Base-by-base conservation (phyloP, 2,888 invertebrate species). In the Philopedon plagiatum region DNA sequence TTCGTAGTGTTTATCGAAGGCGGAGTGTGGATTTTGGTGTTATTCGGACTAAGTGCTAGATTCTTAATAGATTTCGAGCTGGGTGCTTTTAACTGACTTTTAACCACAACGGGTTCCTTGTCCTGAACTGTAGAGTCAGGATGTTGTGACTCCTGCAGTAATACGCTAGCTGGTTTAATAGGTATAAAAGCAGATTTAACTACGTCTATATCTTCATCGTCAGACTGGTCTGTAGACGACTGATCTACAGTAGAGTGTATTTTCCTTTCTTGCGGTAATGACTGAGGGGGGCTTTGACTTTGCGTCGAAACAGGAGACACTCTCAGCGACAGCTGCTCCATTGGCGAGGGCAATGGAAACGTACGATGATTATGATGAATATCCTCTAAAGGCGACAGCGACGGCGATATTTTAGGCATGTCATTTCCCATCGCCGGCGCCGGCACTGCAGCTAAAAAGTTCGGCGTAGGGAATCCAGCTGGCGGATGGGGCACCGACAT, bases 101-200 rank as follows among this genome's bases (percentile, higher is more conserved):
- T 83, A 21, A 72, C 68, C 29, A 62, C 87, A 79, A 69, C 78
- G 63, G 64, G 84, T 62, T 85, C 84, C 72, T 86, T 87, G 76
- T 88, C 90, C 32, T 85, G 87, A 37, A 90, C 88, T 18, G 89
- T 88, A 8, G 91, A 88, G 82, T 91, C 90, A 0, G 90, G 89
- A 62, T 89, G 89, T 77, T 78, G 89, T 15, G 84, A 81, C 73
- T 85, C 84, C 74, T 89, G 89, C 29, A 90, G 80, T 75, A 89
- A 86, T 1, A 89, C 85, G 77, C 87, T 90, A 71, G 89, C 90
- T 0, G 90, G 89, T 75, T 88, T 86, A 62, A 91, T 91, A 19
- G 92, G 91, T 57, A 91, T 90, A 84, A 92, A 93, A 1, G 93
- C 93, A 0, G 93, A 93, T 79, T 91, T 91, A 0, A 93, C 93